Evolutionary conservation across 2,888 invertebrate genomes (phyloP).

Genomic region (Drosophila paracracens): DNA sequence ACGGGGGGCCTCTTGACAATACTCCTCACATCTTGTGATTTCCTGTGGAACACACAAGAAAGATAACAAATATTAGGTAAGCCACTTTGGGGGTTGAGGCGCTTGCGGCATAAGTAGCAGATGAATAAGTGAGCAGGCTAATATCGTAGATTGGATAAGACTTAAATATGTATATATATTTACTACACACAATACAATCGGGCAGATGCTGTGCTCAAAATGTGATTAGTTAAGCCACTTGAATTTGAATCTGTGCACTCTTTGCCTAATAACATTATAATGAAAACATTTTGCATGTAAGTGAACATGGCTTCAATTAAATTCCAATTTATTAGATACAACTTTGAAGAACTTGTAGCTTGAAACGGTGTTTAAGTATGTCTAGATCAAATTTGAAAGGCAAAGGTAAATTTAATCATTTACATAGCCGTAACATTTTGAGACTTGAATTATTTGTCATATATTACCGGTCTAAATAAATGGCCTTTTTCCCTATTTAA

Average conservation of each 20-base stretch:
- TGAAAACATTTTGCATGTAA: not conserved
- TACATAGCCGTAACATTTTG: not conserved
- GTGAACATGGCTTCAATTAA: not conserved
- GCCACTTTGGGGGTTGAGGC: slow-evolving; percentile 10
- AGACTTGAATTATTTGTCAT: not conserved
- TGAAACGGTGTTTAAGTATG: not conserved
- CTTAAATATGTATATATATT: not conserved
- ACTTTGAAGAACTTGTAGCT: not conserved
- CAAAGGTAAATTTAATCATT: not conserved
- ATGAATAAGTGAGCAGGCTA: slow-evolving; percentile 50
- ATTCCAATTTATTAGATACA: not conserved
- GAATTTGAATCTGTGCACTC: slow-evolving; percentile 1
- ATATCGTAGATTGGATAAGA: slow-evolving; percentile 48
- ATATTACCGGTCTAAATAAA: not conserved
- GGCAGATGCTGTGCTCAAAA: slow-evolving; percentile 10
- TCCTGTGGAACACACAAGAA: slow-evolving; percentile 61
- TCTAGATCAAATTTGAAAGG: not conserved
- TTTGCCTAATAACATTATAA: not conserved
- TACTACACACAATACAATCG: slow-evolving; percentile 7
- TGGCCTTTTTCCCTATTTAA: too few relatives aligned
- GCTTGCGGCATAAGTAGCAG: slow-evolving; percentile 37
- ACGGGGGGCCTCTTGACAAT: slow-evolving; percentile 55
- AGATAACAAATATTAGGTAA: slow-evolving; percentile 64
- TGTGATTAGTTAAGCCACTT: slow-evolving; percentile 38
- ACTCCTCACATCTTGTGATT: slow-evolving; percentile 63